Evolutionary conservation across 2,113 vertebrate genomes (phyloP).

Genomic region (Quiscalus mexicanus): DNA sequence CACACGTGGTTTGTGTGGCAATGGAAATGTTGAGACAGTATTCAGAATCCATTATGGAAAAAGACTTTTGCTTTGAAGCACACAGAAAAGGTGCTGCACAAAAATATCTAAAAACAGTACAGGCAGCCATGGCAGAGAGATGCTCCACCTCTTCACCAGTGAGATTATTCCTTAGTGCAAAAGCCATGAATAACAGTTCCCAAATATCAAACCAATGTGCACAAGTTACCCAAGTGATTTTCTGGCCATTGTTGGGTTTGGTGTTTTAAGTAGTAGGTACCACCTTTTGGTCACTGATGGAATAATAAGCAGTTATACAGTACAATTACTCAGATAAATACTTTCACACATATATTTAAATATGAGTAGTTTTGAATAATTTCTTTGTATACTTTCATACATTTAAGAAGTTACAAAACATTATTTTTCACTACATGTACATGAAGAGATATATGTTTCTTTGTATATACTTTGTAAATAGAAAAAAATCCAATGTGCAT

Average conservation of each 20-base stretch:
- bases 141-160: not conserved
- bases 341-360: not conserved
- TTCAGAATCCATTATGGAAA: not conserved
- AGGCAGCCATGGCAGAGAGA: not conserved
- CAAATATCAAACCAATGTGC: not conserved
- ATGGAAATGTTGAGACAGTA: not conserved
- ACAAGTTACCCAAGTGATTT: not conserved
- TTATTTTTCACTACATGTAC: not conserved
- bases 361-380: not conserved
- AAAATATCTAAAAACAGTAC: not conserved
- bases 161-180: not conserved
- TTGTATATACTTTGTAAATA: slow-evolving; percentile 57
- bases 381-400: not conserved
- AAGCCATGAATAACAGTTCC: not conserved
- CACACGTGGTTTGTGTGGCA: not conserved
- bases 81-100: not conserved
- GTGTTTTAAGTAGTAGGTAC: not conserved
- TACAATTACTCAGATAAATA: not conserved
- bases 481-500: slow-evolving; percentile 15
- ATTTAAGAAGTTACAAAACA: not conserved
- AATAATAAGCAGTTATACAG: not conserved
- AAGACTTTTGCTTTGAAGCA: not conserved
- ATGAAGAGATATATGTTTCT: slow-evolving; percentile 2
- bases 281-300: not conserved
- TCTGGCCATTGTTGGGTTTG: not conserved